These are phyloP conservation scores for Eurypyga helias DNA, from an alignment of 2,113 vertebrate genomes.

Conservation along the genomic window DNA sequence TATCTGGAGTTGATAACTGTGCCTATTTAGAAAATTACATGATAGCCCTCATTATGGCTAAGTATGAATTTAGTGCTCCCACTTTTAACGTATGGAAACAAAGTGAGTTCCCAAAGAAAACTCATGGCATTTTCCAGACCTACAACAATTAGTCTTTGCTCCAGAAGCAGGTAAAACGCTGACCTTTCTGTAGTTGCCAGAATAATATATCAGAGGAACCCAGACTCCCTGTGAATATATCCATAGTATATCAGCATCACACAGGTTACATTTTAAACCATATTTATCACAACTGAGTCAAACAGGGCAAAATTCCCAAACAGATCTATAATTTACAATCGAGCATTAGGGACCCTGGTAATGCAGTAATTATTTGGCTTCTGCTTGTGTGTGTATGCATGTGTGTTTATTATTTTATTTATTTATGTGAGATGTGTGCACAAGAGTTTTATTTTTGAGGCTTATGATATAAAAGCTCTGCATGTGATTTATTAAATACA, in stretches of 20 bases:
- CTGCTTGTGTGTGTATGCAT: neutral
- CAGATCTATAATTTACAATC: constrained; percentile 9
- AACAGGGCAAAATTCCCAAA: constrained; percentile 26
- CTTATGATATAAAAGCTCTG: constrained; percentile 14
- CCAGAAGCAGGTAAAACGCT: neutral
- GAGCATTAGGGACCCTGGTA: neutral
- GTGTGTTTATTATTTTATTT: constrained; percentile 46
- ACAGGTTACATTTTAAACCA: neutral
- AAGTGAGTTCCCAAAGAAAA: neutral
- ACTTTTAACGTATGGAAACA: neutral
- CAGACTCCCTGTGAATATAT: neutral
- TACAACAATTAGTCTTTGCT: neutral
- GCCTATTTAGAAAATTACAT: neutral
- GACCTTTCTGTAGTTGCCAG: neutral
- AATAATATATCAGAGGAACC: neutral
- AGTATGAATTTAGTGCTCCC: neutral
- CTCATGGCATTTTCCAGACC: neutral
- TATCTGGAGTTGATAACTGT: neutral
- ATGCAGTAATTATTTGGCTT: constrained; percentile 36
- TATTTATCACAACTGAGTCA: constrained; percentile 11
- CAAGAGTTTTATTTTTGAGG: neutral
- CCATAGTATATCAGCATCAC: neutral
- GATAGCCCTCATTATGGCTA: fast-evolving
- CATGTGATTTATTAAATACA: constrained; percentile 42
- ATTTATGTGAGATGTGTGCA: constrained; percentile 7